These are phyloP conservation scores for Dicycla oo DNA, from an alignment of 2,888 invertebrate species.

Conservation along the genomic window DNA sequence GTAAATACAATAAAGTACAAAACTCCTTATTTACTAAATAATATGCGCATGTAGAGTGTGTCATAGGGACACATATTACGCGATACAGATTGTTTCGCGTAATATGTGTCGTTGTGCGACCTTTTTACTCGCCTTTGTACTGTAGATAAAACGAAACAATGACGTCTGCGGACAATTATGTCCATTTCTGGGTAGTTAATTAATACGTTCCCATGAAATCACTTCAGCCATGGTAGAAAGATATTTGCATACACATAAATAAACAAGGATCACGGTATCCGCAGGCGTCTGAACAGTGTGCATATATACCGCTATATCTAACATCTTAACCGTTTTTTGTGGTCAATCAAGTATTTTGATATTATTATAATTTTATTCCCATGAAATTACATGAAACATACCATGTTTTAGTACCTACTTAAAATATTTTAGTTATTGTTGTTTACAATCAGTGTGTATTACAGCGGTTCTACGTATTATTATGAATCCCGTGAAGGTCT, in stretches of 20 bases:
- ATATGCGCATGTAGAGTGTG: slow-evolving; percentile 42
- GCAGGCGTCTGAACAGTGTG: slow-evolving; percentile 51
- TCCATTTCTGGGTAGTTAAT: slow-evolving; percentile 53
- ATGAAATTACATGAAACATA: slow-evolving; percentile 42
- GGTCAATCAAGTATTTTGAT: slow-evolving; percentile 51
- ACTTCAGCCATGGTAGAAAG: slow-evolving; percentile 50
- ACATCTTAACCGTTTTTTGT: slow-evolving; percentile 51
- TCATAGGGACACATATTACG: slow-evolving; percentile 47
- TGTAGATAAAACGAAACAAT: slow-evolving; percentile 57
- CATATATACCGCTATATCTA: no score
- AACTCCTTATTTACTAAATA: slow-evolving; percentile 36
- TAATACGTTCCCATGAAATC: slow-evolving; percentile 59
- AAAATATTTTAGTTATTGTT: slow-evolving; percentile 30
- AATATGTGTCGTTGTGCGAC: slow-evolving; percentile 48
- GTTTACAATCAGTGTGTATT: slow-evolving; percentile 44
- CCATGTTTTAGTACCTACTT: slow-evolving; percentile 25
- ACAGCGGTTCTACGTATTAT: slow-evolving; percentile 41
- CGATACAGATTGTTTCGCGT: slow-evolving; percentile 53
- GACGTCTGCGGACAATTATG: slow-evolving; percentile 48
- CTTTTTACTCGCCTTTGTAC: slow-evolving; percentile 53
- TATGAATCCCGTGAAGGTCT: slow-evolving; percentile 43
- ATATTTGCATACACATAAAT: slow-evolving; percentile 56
- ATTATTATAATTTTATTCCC: slow-evolving; percentile 48
- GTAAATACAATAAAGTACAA: no score
- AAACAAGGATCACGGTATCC: slow-evolving; percentile 56